A percentile compares a stretch with the other conserved stretches of the same genome.
Conservation (phyloP, 2,113 vertebrate genomes). For the Mus pahari region DNA sequence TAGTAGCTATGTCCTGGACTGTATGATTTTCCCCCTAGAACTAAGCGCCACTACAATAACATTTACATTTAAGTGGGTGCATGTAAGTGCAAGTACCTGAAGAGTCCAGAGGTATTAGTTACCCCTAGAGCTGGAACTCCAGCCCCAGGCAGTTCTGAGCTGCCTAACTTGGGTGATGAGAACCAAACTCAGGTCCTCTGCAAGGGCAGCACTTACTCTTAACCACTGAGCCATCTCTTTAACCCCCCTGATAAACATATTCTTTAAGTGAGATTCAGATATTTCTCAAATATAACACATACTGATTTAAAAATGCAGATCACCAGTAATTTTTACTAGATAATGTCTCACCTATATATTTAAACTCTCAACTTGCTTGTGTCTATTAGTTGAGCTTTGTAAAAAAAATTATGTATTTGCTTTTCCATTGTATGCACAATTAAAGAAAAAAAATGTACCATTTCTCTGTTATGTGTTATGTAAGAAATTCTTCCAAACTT, state of each 20-base stretch:
- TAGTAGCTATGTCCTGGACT: not conserved
- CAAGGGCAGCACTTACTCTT: not conserved
- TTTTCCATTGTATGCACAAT: slow-evolving; percentile 85
- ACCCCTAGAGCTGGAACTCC: not conserved
- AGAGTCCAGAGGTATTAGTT: not conserved
- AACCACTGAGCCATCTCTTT: not conserved
- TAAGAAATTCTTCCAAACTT: slow-evolving; percentile 85
- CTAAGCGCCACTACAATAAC: not conserved
- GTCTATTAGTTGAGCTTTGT: slow-evolving; percentile 84
- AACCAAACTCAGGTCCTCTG: not conserved
- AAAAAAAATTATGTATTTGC: slow-evolving; percentile 75
- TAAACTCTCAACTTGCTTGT: slow-evolving; percentile 71
- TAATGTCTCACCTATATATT: slow-evolving; percentile 81
- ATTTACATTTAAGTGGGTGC: not conserved
- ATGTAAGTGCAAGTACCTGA: no score
- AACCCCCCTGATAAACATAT: not conserved
- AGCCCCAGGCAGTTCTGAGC: not conserved
- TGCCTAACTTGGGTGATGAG: not conserved
- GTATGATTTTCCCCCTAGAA: no score
- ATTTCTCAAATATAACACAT: not conserved
- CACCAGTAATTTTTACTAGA: slow-evolving; percentile 78
- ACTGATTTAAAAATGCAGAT: slow-evolving; percentile 3
- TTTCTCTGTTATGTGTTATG: slow-evolving; percentile 83
- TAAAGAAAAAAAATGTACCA: slow-evolving; percentile 81
- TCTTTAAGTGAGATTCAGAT: not conserved